These are phyloP conservation scores for Microplitis deprimator DNA, from an alignment of 2,888 invertebrate genomes.

Conservation along the genomic window DNA sequence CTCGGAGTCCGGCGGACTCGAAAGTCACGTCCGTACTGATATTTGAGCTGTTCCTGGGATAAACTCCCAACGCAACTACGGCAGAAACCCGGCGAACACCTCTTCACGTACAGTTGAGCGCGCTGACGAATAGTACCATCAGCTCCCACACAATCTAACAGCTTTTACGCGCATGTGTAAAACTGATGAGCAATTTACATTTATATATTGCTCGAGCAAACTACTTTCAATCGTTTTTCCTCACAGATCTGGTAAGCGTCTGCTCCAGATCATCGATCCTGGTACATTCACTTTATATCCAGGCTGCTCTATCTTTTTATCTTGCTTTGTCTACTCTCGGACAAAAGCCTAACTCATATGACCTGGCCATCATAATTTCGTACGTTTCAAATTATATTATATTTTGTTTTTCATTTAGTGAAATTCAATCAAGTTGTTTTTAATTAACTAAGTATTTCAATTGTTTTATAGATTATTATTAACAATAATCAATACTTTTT, in stretches of 20 bases:
- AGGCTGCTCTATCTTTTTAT: constrained; percentile 23
- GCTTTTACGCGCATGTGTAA: constrained; percentile 33
- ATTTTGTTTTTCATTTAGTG: not conserved
- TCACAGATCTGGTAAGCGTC: constrained; percentile 48
- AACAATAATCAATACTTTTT: too few species aligned
- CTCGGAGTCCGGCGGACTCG: constrained; percentile 63
- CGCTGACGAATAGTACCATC: constrained; percentile 46
- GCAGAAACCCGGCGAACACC: constrained; percentile 44
- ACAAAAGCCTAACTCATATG: not conserved
- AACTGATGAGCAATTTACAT: constrained; percentile 29
- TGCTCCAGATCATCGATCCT: constrained; percentile 53
- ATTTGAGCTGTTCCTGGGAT: constrained; percentile 50
- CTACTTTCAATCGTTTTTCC: constrained; percentile 31
- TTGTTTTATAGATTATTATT: too few species aligned
- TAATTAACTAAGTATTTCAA: not conserved
- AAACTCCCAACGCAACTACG: constrained; percentile 36
- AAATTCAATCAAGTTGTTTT: not conserved
- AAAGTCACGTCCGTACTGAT: constrained; percentile 64
- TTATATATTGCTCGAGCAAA: constrained; percentile 17
- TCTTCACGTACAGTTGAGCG: constrained; percentile 51
- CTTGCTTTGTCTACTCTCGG: not conserved
- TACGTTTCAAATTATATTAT: not conserved
- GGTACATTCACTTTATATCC: constrained; percentile 41
- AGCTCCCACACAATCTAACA: constrained; percentile 35
- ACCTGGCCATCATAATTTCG: not conserved